Evolutionary conservation across 1,140 invertebrate species (phyloP).

Genomic region (Bacillus rossius): DNA sequence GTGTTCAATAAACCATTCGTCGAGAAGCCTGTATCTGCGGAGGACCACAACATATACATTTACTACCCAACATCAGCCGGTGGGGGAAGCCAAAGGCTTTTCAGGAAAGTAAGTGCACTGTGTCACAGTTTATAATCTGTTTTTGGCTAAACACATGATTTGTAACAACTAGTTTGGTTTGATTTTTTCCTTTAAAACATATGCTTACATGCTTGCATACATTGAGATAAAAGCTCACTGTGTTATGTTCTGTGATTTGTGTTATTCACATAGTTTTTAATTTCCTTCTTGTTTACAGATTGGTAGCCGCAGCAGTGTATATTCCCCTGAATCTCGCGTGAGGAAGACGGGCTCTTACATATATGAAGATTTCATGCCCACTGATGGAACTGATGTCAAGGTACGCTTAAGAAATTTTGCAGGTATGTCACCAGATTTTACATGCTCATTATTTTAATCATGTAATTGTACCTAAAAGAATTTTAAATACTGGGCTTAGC

Average conservation of each 20-base stretch:
- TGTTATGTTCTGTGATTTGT: no score
- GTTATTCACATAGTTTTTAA: no score
- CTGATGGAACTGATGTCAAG: constrained; percentile 93
- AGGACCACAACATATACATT: constrained; percentile 99
- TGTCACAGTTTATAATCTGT: no score
- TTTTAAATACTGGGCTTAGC: no score
- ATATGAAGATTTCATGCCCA: constrained; percentile 99
- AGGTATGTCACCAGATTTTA: no score
- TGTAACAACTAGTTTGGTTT: no score
- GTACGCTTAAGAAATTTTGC: constrained; percentile 49
- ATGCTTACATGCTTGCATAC: no score
- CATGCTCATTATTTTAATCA: no score
- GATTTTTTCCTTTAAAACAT: no score
- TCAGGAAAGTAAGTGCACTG: constrained; percentile 89
- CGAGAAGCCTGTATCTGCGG: constrained; percentile 96
- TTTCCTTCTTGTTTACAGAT: constrained; percentile 56
- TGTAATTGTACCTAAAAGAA: no score
- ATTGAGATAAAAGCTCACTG: no score
- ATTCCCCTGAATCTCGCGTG: constrained; percentile 93
- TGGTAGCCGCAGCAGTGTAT: constrained; percentile 96
- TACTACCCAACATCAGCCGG: constrained; percentile 99
- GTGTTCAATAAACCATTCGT: constrained; percentile 99
- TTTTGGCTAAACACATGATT: no score
- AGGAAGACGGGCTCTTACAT: constrained; percentile 97
- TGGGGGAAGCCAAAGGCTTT: constrained; percentile 91